These are phyloP conservation scores for Cyanoderma ruficeps DNA, from an alignment of 2,113 vertebrate species.

Conservation along the genomic window DNA sequence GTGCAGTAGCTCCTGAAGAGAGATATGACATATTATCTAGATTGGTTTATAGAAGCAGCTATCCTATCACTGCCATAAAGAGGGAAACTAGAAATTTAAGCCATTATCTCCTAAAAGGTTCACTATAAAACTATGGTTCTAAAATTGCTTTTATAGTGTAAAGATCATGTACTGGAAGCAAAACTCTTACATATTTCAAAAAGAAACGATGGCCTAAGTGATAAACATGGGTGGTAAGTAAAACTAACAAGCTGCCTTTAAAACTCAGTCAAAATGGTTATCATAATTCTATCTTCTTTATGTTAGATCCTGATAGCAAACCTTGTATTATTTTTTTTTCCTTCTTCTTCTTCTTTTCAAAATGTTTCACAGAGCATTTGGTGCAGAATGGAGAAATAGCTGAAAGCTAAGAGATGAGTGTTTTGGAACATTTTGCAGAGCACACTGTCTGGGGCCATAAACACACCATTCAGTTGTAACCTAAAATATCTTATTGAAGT, in stretches of 20 bases:
- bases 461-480: not conserved
- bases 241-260: not conserved
- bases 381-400: not conserved
- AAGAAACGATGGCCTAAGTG: not conserved
- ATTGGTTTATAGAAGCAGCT: constrained; percentile 19
- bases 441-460: not conserved
- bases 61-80: not conserved
- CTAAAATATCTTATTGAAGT: constrained; percentile 37
- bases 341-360: not conserved
- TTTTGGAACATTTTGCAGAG: constrained; percentile 28
- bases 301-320: not conserved
- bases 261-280: not conserved
- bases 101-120: not conserved
- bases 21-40: constrained; percentile 67
- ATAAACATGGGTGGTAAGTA: not conserved
- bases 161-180: not conserved
- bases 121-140: not conserved
- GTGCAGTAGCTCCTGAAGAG: constrained; percentile 49
- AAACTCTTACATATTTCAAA: not conserved
- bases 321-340: not conserved
- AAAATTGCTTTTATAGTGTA: not conserved
- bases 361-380: not conserved
- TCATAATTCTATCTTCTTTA: not conserved
- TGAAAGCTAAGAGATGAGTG: constrained; percentile 7
- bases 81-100: constrained; percentile 30